Percentiles rank a stretch among this genome's conserved stretches.
These are phyloP conservation scores for Lytechinus variegatus DNA, from an alignment of 35 echinoderm and acorn worm species.

Conservation along the genomic window DNA sequence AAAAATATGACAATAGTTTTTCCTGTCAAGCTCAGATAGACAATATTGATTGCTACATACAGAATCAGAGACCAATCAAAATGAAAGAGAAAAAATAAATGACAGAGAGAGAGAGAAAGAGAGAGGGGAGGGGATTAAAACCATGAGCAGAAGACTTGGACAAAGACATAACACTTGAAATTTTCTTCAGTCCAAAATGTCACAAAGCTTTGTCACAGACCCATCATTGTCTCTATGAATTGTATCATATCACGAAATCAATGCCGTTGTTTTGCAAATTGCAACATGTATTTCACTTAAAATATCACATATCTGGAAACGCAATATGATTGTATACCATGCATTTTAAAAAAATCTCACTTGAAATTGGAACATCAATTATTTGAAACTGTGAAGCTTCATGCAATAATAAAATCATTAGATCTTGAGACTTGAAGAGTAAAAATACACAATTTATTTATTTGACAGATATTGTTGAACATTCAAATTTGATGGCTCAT, in stretches of 20 bases:
- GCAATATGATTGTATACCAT: neutral
- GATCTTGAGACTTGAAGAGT: neutral
- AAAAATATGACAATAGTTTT: neutral
- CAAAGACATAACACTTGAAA: neutral
- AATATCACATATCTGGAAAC: neutral
- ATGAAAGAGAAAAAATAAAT: neutral
- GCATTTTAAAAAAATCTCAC: neutral
- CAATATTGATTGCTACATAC: neutral
- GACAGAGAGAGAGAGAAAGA: neutral
- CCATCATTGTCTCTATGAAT: neutral
- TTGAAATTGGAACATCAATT: neutral
- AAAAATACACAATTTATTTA: too few relatives aligned
- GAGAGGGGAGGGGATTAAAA: neutral
- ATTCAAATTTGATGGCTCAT: too few relatives aligned
- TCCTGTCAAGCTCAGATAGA: neutral
- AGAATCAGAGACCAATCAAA: neutral
- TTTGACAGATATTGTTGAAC: too few relatives aligned
- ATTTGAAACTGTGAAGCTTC: neutral
- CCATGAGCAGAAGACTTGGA: neutral
- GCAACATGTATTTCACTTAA: constrained; percentile 13
- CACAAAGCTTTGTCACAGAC: neutral
- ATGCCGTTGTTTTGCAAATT: neutral
- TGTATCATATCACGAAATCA: neutral
- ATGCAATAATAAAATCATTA: neutral
- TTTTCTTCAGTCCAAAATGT: neutral